A percentile compares a stretch with the other conserved stretches of the same genome.
Conservation (phyloP, 1,140 invertebrate species). For the Diploscapter pachys region DNA sequence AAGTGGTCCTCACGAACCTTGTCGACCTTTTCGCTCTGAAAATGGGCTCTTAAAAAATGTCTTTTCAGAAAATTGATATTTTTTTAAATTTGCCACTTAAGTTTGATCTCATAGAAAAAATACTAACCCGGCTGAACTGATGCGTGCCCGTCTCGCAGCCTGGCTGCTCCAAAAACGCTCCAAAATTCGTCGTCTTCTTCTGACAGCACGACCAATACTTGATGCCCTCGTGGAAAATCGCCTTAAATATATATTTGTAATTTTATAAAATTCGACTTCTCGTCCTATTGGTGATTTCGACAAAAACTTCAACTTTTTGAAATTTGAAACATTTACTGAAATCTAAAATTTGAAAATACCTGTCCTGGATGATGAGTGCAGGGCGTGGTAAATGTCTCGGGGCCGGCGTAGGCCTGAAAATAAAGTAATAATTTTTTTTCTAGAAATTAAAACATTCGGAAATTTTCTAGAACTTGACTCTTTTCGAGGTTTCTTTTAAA, state of each 20-base stretch:
- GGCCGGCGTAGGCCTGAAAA: constrained; percentile 69
- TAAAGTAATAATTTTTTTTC: constrained; percentile 31
- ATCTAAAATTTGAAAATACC: too few relatives aligned
- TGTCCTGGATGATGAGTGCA: constrained; percentile 83
- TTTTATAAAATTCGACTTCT: too few relatives aligned
- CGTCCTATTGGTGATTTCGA: too few relatives aligned
- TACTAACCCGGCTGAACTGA: constrained; percentile 75
- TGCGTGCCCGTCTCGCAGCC: constrained; percentile 78
- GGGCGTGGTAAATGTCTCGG: constrained; percentile 67
- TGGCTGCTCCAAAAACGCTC: constrained; percentile 80
- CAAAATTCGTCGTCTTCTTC: constrained; percentile 87
- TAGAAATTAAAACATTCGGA: constrained; percentile 24
- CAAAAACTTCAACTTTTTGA: too few relatives aligned
- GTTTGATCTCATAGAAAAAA: constrained; percentile 17
- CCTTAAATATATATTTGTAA: constrained; percentile 51
- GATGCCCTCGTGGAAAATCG: constrained; percentile 92
- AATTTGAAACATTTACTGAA: too few relatives aligned
- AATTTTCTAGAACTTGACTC: constrained; percentile 10
- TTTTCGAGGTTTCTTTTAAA: too few relatives aligned
- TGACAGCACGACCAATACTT: constrained; percentile 97
- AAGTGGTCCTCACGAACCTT: constrained; percentile 55
- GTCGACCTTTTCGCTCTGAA: constrained; percentile 38
- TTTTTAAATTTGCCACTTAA: neutral
- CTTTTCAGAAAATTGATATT: too few relatives aligned
- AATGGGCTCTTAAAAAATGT: neutral